Percentiles rank a stretch among this genome's conserved stretches.
These are phyloP conservation scores for Micromesistius poutassou DNA, from an alignment of 2,797 vertebrate species.

Conservation along the genomic window DNA sequence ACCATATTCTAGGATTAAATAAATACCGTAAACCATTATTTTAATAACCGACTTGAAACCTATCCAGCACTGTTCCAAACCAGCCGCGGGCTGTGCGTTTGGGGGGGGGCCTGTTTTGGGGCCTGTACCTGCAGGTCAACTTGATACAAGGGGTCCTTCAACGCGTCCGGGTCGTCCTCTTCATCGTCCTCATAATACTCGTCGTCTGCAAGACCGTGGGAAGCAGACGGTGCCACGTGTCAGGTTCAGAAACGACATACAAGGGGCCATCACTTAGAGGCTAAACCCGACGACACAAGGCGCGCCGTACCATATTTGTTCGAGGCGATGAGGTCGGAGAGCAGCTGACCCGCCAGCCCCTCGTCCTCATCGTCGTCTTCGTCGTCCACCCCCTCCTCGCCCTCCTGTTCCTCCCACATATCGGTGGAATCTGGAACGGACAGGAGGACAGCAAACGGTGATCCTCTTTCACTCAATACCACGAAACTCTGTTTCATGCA, in stretches of 20 bases:
- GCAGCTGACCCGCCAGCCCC: slow-evolving; percentile 87
- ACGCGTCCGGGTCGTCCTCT: slow-evolving; percentile 94
- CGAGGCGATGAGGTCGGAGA: slow-evolving; percentile 93
- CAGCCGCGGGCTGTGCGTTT: background rate
- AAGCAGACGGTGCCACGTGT: background rate
- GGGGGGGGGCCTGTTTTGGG: background rate
- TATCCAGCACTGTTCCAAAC: background rate
- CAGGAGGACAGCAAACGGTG: background rate
- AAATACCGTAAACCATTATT: background rate
- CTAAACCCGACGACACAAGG: background rate
- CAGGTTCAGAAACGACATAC: background rate
- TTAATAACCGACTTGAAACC: background rate
- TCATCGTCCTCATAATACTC: slow-evolving; percentile 98
- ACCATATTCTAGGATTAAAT: background rate
- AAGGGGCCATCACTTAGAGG: background rate
- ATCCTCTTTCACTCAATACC: background rate
- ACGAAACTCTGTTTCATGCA: background rate
- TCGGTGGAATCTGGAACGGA: slow-evolving; percentile 79
- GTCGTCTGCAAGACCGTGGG: slow-evolving; percentile 78
- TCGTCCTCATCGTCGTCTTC: slow-evolving; percentile 81
- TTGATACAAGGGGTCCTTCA: slow-evolving; percentile 97
- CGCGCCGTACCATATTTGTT: slow-evolving; percentile 87
- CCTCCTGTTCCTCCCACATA: slow-evolving; percentile 96
- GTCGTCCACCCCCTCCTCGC: slow-evolving; percentile 74
- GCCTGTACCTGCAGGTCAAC: slow-evolving; percentile 90